Conservation (phyloP, 2,888 invertebrate species). For the Calameuta idolon region DNA sequence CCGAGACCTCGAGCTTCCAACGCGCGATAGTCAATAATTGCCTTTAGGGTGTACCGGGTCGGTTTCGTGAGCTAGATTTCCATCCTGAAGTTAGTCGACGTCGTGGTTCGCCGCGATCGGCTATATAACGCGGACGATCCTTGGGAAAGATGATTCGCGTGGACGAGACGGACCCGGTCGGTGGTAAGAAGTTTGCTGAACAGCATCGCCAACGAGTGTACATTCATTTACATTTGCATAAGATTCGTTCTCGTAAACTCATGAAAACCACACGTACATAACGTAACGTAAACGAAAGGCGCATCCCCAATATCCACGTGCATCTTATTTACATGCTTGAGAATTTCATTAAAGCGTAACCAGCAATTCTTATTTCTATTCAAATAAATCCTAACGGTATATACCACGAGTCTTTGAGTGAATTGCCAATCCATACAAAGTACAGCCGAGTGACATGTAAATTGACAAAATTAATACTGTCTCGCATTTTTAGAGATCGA, state of each 20-base stretch:
- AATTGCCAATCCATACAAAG: neutral
- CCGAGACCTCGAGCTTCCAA: slow-evolving; percentile 27
- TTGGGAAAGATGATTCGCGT: slow-evolving; percentile 82
- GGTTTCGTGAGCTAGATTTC: slow-evolving; percentile 12
- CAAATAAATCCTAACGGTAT: neutral
- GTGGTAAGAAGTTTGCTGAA: slow-evolving; percentile 74
- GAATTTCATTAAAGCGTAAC: neutral
- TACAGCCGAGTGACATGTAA: neutral
- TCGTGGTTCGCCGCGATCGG: slow-evolving; percentile 17
- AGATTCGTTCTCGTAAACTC: neutral
- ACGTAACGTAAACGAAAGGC: neutral
- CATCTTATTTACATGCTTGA: neutral
- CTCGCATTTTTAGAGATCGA: slow-evolving; percentile 80
- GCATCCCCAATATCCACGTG: neutral
- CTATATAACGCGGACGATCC: slow-evolving; percentile 15
- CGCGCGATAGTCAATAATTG: slow-evolving; percentile 60
- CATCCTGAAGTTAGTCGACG: slow-evolving; percentile 7
- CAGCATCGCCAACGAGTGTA: neutral
- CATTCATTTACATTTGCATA: neutral
- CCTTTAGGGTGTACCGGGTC: slow-evolving; percentile 48
- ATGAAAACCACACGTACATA: neutral
- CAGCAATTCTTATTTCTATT: neutral
- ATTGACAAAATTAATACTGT: neutral
- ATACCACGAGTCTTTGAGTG: neutral
- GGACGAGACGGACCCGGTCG: slow-evolving; percentile 89